A percentile compares a stretch with the other conserved stretches of the same genome.
Conservation (phyloP, 2,888 invertebrate genomes). For the Platynereis dumerilii region DNA sequence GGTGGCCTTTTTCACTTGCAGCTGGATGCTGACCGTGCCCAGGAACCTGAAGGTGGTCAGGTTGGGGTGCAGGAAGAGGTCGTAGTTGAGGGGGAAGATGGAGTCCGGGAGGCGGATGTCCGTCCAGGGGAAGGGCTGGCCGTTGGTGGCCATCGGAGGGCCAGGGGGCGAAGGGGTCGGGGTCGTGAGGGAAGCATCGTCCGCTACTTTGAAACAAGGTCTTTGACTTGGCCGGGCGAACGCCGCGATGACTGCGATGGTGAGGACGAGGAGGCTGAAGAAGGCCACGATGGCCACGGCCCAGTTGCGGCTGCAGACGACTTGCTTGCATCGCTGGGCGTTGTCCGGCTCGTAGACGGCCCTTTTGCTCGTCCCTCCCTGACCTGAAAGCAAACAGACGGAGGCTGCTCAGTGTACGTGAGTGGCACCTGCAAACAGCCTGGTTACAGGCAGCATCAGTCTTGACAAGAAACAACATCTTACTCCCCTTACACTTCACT, state of each 20-base stretch:
- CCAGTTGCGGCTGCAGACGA: slow-evolving; percentile 63
- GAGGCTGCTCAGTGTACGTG: too few relatives aligned
- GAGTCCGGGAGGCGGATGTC: slow-evolving; percentile 57
- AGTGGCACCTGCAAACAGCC: too few relatives aligned
- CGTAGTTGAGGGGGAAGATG: slow-evolving; percentile 73
- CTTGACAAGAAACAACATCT: too few relatives aligned
- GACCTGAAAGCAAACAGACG: slow-evolving; percentile 17
- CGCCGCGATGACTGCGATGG: slow-evolving; percentile 83
- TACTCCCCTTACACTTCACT: too few relatives aligned
- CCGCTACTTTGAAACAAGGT: slow-evolving; percentile 1
- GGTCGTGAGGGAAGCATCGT: not conserved
- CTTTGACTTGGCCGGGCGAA: slow-evolving; percentile 77
- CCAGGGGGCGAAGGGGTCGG: slow-evolving; percentile 3
- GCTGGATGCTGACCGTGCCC: slow-evolving; percentile 69
- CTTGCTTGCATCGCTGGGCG: slow-evolving; percentile 60
- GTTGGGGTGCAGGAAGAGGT: slow-evolving; percentile 90
- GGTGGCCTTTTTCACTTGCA: slow-evolving; percentile 45
- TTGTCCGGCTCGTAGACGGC: slow-evolving; percentile 77
- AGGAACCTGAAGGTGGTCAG: slow-evolving; percentile 86
- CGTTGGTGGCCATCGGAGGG: slow-evolving; percentile 45
- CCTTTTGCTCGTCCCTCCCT: slow-evolving; percentile 65
- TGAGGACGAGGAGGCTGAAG: slow-evolving; percentile 47
- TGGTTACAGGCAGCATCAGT: too few relatives aligned
- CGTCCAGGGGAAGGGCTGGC: slow-evolving; percentile 57
- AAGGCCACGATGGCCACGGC: slow-evolving; percentile 76